Evolutionary conservation across 2,888 invertebrate genomes (phyloP), one percentile per base, ranked within the genome.

Genomic region (Tubulanus polymorphus): DNA sequence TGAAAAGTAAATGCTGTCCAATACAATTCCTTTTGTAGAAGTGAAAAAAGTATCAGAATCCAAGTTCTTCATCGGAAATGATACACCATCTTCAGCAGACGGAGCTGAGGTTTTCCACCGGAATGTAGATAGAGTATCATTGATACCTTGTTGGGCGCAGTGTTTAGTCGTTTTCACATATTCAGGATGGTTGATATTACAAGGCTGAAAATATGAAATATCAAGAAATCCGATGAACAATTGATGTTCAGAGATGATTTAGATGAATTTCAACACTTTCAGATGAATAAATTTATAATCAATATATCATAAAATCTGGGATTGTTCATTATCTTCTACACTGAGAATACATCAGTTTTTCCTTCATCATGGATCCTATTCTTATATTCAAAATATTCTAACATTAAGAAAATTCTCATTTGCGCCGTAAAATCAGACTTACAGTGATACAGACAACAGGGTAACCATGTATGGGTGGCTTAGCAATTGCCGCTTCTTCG

Each of bases 381-480:
- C n/a, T n/a, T n/a, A n/a, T n/a, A n/a, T n/a, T n/a, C n/a, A n/a
- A n/a, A n/a, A n/a, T n/a, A n/a, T n/a, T n/a, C n/a, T n/a, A n/a
- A n/a, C n/a, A n/a, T n/a, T n/a, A n/a, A n/a, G n/a, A n/a, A n/a
- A n/a, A n/a, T n/a, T n/a, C n/a, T n/a, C n/a, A 35, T 10, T 35
- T 27, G 27, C 12, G 28, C 45, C 3, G 49, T 23, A 46, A 18
- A 45, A 12, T 20, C 26, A 30, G 37, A 66, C 75, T 71, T 65
- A 79, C 79, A 12, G 79, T 76, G 51, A 79, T 64, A 63, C 79
- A 79, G 56, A 79, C 63, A 12, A 78, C 65, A 8, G 79, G 79
- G 59, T 78, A 79, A 3, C 79, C 79, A 26, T 50, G 53, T 25
- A 57, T 56, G 2, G 61, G 67, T 6, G 62, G 56, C 1, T 56